phyloP scores from a whole-genome alignment of 2,797 vertebrate genomes.

The Micrastur ruficollis region DNA sequence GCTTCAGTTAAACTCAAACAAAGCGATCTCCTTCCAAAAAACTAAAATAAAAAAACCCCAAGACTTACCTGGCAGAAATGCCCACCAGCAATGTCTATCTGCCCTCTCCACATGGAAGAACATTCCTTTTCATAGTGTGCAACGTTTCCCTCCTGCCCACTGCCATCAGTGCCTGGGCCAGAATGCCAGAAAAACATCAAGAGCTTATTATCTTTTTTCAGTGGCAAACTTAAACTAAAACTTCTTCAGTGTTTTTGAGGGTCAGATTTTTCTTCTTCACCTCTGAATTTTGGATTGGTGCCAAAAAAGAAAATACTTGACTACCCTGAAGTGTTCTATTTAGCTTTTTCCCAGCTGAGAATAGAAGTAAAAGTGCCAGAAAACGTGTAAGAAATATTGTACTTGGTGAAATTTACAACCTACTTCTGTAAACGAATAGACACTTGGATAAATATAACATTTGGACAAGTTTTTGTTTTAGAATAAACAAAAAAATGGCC shows the following conservation, averaged over 20 bases:
- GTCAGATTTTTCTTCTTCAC: background rate
- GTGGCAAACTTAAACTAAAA: background rate
- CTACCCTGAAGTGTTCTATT: background rate
- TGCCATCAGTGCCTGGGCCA: background rate
- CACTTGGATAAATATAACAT: background rate
- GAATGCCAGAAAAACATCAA: background rate
- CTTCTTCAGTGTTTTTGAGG: background rate
- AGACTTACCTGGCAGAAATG: background rate
- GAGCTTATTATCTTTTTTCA: background rate
- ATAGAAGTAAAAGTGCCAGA: background rate
- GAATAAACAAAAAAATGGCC: background rate
- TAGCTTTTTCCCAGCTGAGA: background rate
- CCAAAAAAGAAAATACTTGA: background rate
- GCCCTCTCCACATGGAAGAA: background rate
- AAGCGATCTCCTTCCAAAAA: background rate
- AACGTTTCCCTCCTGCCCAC: background rate
- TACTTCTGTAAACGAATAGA: background rate
- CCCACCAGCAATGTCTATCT: background rate
- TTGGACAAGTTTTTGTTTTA: background rate
- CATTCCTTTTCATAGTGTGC: background rate
- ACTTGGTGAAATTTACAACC: background rate
- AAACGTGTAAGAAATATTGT: background rate
- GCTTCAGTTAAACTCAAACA: background rate
- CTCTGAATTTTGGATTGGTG: background rate
- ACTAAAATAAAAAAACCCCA: rapidly evolving